phyloP scores from a whole-genome alignment of 2,113 vertebrate genomes.

The Sitta europaea region DNA sequence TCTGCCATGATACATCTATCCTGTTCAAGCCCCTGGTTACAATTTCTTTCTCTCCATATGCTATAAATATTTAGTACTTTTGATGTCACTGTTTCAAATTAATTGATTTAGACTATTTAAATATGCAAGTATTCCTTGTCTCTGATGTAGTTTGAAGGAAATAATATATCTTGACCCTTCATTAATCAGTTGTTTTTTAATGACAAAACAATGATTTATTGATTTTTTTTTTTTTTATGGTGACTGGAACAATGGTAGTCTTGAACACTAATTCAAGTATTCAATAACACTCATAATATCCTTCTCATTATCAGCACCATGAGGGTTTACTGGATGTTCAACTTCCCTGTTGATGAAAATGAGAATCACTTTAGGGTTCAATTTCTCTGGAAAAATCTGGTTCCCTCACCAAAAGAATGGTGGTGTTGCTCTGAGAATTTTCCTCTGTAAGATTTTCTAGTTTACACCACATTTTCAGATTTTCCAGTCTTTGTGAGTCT shows the following conservation, averaged over 20 bases:
- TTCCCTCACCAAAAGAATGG: background rate
- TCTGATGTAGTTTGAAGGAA: background rate
- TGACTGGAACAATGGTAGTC: background rate
- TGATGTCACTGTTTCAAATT: background rate
- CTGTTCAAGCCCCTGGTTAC: background rate
- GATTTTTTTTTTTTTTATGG: background rate
- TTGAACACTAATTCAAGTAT: background rate
- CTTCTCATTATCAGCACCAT: background rate
- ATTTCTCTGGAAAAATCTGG: background rate
- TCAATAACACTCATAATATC: background rate
- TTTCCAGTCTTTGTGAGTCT: background rate
- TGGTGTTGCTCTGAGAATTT: background rate
- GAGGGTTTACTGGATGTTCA: background rate
- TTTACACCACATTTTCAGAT: background rate
- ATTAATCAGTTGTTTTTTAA: background rate
- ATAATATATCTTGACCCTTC: background rate
- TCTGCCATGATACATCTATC: background rate
- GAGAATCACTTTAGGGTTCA: background rate
- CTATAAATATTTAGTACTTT: slow-evolving; percentile 7
- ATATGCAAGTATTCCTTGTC: background rate
- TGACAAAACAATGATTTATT: background rate
- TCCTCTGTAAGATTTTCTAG: background rate
- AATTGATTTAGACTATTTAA: background rate
- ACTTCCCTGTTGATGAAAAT: background rate
- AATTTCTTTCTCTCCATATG: background rate